phyloP scores from a whole-genome alignment of 1,140 invertebrate species.

The Hormaphis cornu region DNA sequence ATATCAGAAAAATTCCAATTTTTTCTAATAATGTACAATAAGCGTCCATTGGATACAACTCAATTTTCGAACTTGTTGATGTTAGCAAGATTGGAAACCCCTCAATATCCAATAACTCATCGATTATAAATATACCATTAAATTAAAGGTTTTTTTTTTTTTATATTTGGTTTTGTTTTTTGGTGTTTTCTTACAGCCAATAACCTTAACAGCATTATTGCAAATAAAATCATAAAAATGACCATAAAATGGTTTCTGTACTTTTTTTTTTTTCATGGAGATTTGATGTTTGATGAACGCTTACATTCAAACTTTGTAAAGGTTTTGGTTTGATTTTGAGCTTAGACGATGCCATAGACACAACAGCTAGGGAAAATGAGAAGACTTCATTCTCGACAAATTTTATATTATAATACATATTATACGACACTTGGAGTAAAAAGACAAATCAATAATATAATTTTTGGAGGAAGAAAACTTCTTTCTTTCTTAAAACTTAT shows the following conservation, averaged over 20 bases:
- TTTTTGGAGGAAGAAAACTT: too few relatives aligned
- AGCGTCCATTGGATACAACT: not conserved
- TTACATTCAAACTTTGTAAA: not conserved
- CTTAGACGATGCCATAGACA: too few relatives aligned
- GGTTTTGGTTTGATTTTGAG: constrained; percentile 6
- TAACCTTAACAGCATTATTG: not conserved
- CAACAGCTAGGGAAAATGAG: too few relatives aligned
- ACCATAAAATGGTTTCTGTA: not conserved
- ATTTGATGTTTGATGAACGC: not conserved
- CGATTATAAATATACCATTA: not conserved
- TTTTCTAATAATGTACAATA: not conserved
- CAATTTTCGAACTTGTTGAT: not conserved
- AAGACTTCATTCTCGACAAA: too few relatives aligned
- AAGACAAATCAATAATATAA: too few relatives aligned
- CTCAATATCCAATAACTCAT: too few relatives aligned
- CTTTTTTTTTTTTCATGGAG: not conserved
- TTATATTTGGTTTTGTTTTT: not conserved
- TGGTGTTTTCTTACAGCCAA: constrained; percentile 13
- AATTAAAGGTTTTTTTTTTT: not conserved
- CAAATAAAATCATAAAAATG: not conserved
- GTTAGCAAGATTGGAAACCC: not conserved
- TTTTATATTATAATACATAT: too few relatives aligned
- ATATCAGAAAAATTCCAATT: not conserved
- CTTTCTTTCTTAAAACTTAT: too few relatives aligned
- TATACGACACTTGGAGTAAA: too few relatives aligned